Evolutionary conservation across 2,888 invertebrate genomes (phyloP).

Genomic region (Silvanus unidentatus): DNA sequence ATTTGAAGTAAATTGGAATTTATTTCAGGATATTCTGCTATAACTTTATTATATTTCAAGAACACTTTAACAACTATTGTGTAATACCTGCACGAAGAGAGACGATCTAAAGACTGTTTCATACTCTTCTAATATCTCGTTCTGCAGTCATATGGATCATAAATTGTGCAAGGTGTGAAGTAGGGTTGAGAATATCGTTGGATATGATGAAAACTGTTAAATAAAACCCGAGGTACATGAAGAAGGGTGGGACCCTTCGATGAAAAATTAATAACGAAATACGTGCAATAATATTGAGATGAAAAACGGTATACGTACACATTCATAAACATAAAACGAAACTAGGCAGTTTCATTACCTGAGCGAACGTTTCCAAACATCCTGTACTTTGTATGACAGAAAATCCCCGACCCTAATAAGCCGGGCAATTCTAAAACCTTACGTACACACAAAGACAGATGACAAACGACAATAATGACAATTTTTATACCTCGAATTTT

Average conservation of each 20-base stretch:
- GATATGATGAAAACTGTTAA: no score
- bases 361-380: slow-evolving; percentile 40
- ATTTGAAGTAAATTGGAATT: no score
- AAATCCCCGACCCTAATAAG: slow-evolving; percentile 40
- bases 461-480: slow-evolving; percentile 41
- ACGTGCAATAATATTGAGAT: slow-evolving; percentile 2
- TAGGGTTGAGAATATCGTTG: no score
- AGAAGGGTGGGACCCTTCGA: not conserved
- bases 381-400: slow-evolving; percentile 40
- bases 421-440: slow-evolving; percentile 33
- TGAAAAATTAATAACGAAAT: slow-evolving; percentile 12
- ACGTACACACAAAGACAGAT: slow-evolving; percentile 34
- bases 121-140: no score
- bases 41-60: no score
- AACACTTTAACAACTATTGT: no score
- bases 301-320: slow-evolving; percentile 19
- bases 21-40: no score
- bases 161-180: no score
- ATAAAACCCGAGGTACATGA: no score
- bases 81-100: no score
- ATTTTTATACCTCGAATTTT: slow-evolving; percentile 36
- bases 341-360: slow-evolving; percentile 30
- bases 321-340: slow-evolving; percentile 10
- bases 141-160: no score
- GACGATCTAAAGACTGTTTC: no score